Evolutionary conservation across 2,888 invertebrate species (phyloP).

Genomic region (Erebia aethiops): DNA sequence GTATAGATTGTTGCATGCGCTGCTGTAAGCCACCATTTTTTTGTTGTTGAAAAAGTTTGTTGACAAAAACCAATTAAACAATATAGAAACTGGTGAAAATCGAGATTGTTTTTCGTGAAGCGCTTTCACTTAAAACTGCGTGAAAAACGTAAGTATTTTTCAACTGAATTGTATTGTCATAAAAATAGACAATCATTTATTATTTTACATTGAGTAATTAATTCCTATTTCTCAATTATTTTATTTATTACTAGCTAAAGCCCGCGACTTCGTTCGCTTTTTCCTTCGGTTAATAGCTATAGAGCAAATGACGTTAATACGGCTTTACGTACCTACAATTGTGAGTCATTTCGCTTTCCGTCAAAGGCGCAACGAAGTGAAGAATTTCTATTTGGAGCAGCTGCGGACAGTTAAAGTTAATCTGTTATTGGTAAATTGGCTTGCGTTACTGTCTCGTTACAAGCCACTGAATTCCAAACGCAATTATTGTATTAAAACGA

Average conservation of each 20-base stretch:
- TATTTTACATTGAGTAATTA: too few relatives aligned
- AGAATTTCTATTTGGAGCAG: slow-evolving; percentile 43
- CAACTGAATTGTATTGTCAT: too few relatives aligned
- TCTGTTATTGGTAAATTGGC: slow-evolving; percentile 72
- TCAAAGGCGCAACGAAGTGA: slow-evolving; percentile 41
- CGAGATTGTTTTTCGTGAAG: not conserved
- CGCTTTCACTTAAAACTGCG: not conserved
- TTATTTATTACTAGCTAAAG: too few relatives aligned
- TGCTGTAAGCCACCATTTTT: not conserved
- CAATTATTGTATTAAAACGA: slow-evolving; percentile 17
- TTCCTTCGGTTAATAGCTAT: too few relatives aligned
- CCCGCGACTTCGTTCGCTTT: too few relatives aligned
- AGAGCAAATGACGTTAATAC: slow-evolving; percentile 16
- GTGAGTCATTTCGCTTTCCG: slow-evolving; percentile 43
- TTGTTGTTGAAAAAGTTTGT: not conserved
- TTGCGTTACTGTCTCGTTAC: slow-evolving; percentile 25
- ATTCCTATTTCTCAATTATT: too few relatives aligned
- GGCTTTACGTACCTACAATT: slow-evolving; percentile 27
- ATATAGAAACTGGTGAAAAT: not conserved
- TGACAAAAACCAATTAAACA: slow-evolving; percentile 1
- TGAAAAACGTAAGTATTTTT: not conserved
- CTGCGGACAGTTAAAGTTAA: slow-evolving; percentile 43
- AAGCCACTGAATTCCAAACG: slow-evolving; percentile 20
- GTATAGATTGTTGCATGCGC: not conserved
- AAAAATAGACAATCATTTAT: too few relatives aligned